A percentile compares a stretch with the other conserved stretches of the same genome.
phyloP scores from a whole-genome alignment of 2,113 vertebrate genomes.

The Onychostoma macrolepis region DNA sequence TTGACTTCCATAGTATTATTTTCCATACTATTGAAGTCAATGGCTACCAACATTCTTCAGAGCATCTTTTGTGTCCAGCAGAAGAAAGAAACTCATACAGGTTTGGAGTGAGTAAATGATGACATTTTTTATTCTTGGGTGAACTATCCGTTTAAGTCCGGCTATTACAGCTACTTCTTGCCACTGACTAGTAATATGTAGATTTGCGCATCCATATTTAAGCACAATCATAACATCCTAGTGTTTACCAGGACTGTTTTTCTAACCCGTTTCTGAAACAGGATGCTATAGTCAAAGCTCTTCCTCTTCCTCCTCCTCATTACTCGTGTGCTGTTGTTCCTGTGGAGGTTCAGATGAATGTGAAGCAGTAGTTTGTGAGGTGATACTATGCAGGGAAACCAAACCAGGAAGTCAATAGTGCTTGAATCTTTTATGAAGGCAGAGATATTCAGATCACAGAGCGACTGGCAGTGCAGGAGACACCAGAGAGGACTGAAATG shows the following conservation, averaged over 20 bases:
- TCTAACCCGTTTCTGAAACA: neutral
- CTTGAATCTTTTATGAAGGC: conserved; percentile 92
- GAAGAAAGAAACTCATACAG: neutral
- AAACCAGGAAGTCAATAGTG: conserved; percentile 82
- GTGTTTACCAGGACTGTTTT: neutral
- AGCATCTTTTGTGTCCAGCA: no score
- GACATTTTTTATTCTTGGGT: neutral
- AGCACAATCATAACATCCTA: neutral
- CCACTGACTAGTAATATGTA: neutral
- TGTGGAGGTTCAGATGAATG: conserved; percentile 62
- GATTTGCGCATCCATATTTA: neutral
- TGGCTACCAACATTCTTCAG: no score
- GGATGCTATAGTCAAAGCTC: conserved; percentile 27
- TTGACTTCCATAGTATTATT: no score
- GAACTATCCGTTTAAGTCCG: neutral
- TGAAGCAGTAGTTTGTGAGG: conserved; percentile 64
- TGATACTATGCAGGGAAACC: conserved; percentile 65
- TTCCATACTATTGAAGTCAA: no score
- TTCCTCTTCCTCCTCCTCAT: conserved; percentile 42
- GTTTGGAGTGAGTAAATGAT: neutral
- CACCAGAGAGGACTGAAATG: conserved; percentile 66
- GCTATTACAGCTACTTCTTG: neutral
- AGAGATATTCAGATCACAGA: conserved; percentile 89
- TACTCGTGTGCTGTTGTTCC: conserved; percentile 51
- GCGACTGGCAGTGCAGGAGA: conserved; percentile 63